phyloP scores from a whole-genome alignment of 2,888 invertebrate genomes.

The Linnaemya vulpina region DNA sequence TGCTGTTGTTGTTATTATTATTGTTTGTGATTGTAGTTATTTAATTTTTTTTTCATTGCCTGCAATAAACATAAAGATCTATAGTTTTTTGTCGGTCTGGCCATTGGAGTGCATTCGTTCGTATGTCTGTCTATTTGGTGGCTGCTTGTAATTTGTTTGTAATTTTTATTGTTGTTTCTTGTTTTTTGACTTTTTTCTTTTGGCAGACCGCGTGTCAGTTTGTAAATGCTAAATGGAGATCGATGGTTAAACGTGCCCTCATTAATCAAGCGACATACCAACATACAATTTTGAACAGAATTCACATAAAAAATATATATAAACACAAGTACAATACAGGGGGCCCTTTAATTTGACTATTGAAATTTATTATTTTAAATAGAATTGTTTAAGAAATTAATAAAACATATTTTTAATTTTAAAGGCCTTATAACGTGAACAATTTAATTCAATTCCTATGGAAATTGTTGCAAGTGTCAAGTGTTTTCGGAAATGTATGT shows the following conservation, averaged over 20 bases:
- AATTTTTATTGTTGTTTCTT: conserved; percentile 62
- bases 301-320: not conserved
- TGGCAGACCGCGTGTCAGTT: conserved; percentile 72
- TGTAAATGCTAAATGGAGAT: conserved; percentile 80
- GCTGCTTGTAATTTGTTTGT: conserved; percentile 65
- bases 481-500: too few relatives aligned
- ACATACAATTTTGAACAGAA: conserved; percentile 7
- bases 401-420: too few relatives aligned
- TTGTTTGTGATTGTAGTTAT: conserved; percentile 58
- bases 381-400: too few relatives aligned
- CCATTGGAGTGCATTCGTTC: conserved; percentile 22
- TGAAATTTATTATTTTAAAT: not conserved
- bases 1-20: conserved; percentile 47
- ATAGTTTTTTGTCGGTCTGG: conserved; percentile 34
- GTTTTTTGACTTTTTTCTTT: conserved; percentile 42
- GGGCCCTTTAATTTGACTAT: not conserved
- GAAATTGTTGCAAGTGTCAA: too few relatives aligned
- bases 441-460: too few relatives aligned
- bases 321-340: conserved; percentile 6
- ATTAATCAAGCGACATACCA: conserved; percentile 80
- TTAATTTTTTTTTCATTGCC: conserved; percentile 55
- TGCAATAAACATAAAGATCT: conserved; percentile 40
- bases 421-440: too few relatives aligned
- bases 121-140: conserved; percentile 49
- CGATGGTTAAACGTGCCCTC: conserved; percentile 81